Base-by-base conservation (phyloP, 2,797 vertebrate genomes). In the Mormyrops attenuatus region DNA sequence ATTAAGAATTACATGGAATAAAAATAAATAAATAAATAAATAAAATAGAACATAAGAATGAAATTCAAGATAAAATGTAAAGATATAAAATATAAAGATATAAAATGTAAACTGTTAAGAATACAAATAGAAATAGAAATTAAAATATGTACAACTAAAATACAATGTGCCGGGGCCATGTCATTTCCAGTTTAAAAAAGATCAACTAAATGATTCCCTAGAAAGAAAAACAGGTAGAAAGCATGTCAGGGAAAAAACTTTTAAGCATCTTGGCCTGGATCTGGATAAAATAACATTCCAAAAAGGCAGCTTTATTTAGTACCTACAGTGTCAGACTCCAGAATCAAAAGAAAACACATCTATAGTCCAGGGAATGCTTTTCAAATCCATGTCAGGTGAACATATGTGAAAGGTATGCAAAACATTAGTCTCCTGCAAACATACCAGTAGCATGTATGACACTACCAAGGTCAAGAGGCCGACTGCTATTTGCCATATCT, bases 261-360 rank as follows among this genome's bases (percentile, higher is more conserved):
- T 85, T 90, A 93, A 94, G 89, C 89, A 91, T 87, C 85, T 30
- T 30, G 84, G 47, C 93, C 89, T 91, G 88, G 55, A 60, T 41
- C 66, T 80, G 91, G 90, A 92, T 91, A 92, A 92, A 86, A 30
- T 91, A n/a, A 82, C 92, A 95, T 95, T 95, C 93, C 93, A 91
- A 26, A 1, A 0, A 91, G 93, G 91, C 91, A 94, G 94, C 95
- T 96, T 95, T 95, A 95, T 94, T 34, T 52, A 34, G 26, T 50
- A 69, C 86, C 85, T 92, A 90, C 85, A 92, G 91, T 93, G 91
- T 86, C 87, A 92, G 91, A 93, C 91, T 86, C 92, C 88, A 80
- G 60, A 90, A 92, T 94, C 91, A 85, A 93, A 92, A 93, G 90
- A 92, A 93, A 92, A 91, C 88, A 87, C 50, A 20, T 91, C 90